These are phyloP conservation scores for Gallinago paraguaiae DNA, from an alignment of 2,113 vertebrate species.

Conservation along the genomic window DNA sequence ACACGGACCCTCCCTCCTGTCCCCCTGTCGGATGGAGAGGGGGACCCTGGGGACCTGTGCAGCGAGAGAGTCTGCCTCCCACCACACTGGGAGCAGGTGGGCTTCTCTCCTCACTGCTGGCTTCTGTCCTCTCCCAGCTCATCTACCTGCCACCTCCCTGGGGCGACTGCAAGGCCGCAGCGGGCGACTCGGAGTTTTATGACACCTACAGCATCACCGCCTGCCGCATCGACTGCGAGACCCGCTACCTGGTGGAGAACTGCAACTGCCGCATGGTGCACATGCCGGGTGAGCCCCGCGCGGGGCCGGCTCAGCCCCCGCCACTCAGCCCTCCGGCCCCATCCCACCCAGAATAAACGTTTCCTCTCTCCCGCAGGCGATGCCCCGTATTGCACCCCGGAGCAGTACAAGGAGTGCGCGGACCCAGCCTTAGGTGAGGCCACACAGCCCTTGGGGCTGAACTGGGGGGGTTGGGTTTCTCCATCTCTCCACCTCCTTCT, in stretches of 20 bases:
- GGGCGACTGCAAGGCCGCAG: slow-evolving; percentile 92
- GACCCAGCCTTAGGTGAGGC: slow-evolving; percentile 94
- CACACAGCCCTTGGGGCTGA: background rate
- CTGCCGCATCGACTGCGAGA: slow-evolving; percentile 98
- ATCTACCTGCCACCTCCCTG: slow-evolving; percentile 95
- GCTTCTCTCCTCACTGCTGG: slow-evolving; percentile 33
- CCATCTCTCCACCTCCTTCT: background rate
- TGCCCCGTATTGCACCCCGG: slow-evolving; percentile 96
- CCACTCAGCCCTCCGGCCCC: accelerated
- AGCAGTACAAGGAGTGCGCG: slow-evolving; percentile 98
- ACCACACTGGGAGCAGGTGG: accelerated
- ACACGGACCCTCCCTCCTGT: background rate
- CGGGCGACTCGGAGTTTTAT: slow-evolving; percentile 95
- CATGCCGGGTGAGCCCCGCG: slow-evolving; percentile 88
- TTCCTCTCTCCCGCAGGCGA: slow-evolving; percentile 80
- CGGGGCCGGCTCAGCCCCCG: accelerated
- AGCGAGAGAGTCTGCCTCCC: background rate
- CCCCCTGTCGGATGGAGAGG: accelerated
- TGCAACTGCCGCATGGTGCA: slow-evolving; percentile 99
- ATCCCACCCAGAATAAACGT: background rate
- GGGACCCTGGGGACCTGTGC: accelerated
- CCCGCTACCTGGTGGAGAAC: slow-evolving; percentile 96
- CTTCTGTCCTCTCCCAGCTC: slow-evolving; percentile 78
- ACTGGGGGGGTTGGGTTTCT: accelerated
- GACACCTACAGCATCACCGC: slow-evolving; percentile 95